phyloP scores from a whole-genome alignment of 1,140 invertebrate species.

The Cepaea nemoralis region DNA sequence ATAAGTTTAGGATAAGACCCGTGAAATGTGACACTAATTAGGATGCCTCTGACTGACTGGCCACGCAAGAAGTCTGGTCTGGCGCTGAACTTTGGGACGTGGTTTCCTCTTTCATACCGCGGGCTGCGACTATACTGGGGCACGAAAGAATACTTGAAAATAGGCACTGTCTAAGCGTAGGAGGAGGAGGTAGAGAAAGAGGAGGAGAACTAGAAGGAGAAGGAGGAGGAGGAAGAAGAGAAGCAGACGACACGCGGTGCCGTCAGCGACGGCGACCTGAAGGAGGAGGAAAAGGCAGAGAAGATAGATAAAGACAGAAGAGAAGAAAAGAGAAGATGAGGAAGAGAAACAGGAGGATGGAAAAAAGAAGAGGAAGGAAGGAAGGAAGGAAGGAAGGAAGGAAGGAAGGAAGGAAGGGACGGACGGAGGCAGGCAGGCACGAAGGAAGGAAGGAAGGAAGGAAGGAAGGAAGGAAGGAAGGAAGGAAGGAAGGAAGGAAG shows the following conservation, averaged over 20 bases:
- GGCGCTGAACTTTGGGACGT: no score
- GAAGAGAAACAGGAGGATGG: not conserved
- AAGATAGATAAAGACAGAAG: slow-evolving; percentile 2
- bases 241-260: not conserved
- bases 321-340: slow-evolving; percentile 13
- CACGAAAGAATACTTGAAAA: no score
- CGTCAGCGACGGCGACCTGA: not conserved
- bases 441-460: slow-evolving; percentile 12
- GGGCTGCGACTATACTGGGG: no score
- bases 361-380: not conserved
- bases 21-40: no score
- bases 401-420: slow-evolving; percentile 10
- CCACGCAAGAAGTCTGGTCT: no score
- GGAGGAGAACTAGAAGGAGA: not conserved
- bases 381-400: slow-evolving; percentile 11
- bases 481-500: no score
- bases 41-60: no score
- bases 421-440: slow-evolving; percentile 32
- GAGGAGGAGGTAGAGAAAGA: not conserved
- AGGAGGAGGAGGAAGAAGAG: not conserved
- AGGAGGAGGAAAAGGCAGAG: slow-evolving; percentile 5
- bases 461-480: not conserved
- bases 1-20: no score
- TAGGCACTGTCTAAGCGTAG: no score
- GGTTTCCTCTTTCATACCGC: no score